Evolutionary conservation across 2,113 vertebrate species (phyloP), one percentile per base, ranked within the genome.

Genomic region (Carettochelys insculpta): DNA sequence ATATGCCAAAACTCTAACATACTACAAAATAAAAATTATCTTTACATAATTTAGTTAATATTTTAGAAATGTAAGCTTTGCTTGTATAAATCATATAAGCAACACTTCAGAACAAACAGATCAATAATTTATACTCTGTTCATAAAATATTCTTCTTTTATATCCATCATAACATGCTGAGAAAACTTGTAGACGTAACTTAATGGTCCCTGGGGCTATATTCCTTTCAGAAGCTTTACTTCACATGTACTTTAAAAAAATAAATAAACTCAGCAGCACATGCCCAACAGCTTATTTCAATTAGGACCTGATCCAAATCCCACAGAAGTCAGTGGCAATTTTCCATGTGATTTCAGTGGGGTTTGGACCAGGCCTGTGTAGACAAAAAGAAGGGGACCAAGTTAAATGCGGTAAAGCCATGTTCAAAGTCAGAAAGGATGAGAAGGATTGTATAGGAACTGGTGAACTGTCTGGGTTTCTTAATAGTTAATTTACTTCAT

Each of bases 221-320:
- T 13, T 71, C n/a, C 10, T 87, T 11, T 68, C 61, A 82, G 56
- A 41, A 53, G 34, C 51, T 79, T 79, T 79, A 52, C 77, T 79
- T 80, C 25, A 52, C 9, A 77, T 25, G 54, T 87, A 14, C 80
- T 71, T 71, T 22, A 51, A 87, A 83, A 76, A 43, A 17, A 5
- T 13, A 31, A n/a, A 11, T 43, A 43, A 81, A 52, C 52, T 19
- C 43, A 79, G 2, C 2, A 27, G 6, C 50, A 22, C 50, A 52
- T 3, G 61, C 52, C n/a, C 19, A 71, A 2, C 0, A 3, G 25
- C 19, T 6, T 7, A 4, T 17, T 24, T 8, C 9, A 38, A 0
- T 34, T 82, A 3, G 6, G 5, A 43, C 43, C 8, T 47, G 24
- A 51, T 29, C 24, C 73, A 31, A 65, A 48, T 58, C 6, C 1